phyloP scores from a whole-genome alignment of 2,113 vertebrate genomes.

The Galbula dea region DNA sequence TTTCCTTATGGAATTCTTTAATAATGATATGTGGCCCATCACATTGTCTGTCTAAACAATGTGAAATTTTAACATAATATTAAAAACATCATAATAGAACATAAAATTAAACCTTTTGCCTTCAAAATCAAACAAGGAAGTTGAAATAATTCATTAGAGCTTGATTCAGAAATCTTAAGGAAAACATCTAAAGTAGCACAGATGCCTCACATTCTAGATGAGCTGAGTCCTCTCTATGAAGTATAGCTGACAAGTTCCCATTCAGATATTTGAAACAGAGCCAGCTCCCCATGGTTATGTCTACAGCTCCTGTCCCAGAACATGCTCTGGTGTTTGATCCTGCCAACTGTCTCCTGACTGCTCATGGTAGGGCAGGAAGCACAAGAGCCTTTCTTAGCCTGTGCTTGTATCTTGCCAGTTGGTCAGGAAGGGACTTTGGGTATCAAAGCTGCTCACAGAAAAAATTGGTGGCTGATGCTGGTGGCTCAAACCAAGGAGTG shows the following conservation, averaged over 20 bases:
- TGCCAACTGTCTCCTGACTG: neutral
- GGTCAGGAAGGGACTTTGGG: fast-evolving
- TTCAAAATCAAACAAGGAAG: neutral
- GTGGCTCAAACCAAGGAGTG: neutral
- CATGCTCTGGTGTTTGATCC: neutral
- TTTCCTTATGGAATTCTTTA: neutral
- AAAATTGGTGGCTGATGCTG: neutral
- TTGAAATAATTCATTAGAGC: neutral
- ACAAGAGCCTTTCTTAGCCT: neutral
- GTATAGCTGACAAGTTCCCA: neutral
- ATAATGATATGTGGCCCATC: neutral
- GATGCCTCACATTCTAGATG: neutral
- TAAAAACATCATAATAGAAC: neutral
- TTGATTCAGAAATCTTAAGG: neutral
- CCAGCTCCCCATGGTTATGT: neutral
- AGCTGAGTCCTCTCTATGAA: neutral
- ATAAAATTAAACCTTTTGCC: neutral
- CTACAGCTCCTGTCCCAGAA: neutral
- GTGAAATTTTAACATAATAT: neutral
- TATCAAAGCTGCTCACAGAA: neutral
- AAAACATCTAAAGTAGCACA: neutral
- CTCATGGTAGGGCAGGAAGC: neutral
- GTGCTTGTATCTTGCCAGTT: neutral
- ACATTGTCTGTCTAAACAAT: neutral
- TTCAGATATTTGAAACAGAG: neutral